phyloP scores from a whole-genome alignment of 2,113 vertebrate genomes.

The Leptobrachium leishanense region DNA sequence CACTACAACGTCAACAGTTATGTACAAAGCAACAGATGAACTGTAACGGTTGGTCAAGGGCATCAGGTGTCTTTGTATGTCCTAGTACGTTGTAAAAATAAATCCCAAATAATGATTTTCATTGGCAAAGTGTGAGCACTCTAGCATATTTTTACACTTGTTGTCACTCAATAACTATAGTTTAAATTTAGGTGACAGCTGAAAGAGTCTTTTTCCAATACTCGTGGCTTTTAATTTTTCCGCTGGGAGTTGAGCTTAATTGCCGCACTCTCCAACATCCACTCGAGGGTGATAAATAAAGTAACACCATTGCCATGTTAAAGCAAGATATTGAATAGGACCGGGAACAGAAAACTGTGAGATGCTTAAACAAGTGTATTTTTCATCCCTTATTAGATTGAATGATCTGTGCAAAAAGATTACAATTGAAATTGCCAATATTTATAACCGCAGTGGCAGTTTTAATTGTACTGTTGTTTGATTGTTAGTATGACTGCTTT shows the following conservation, averaged over 20 bases:
- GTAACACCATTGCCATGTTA: too few species aligned
- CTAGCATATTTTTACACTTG: slow-evolving; percentile 3
- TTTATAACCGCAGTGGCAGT: too few species aligned
- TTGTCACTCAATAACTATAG: slow-evolving; percentile 1
- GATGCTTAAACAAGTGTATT: too few species aligned
- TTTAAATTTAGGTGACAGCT: neutral
- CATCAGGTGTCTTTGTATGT: neutral
- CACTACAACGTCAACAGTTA: neutral
- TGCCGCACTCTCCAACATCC: neutral
- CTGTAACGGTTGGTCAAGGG: neutral
- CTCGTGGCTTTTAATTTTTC: slow-evolving; percentile 10
- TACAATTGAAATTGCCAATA: too few species aligned
- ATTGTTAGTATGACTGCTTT: too few species aligned
- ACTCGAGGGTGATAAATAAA: neutral
- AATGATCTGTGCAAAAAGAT: too few species aligned
- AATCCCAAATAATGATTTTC: slow-evolving; percentile 2
- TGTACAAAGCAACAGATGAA: neutral
- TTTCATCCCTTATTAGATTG: too few species aligned
- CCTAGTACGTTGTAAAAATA: neutral
- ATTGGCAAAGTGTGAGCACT: slow-evolving; percentile 4
- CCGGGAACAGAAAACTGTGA: too few species aligned
- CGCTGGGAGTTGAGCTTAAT: neutral
- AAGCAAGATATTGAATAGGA: too few species aligned
- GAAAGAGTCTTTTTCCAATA: neutral
- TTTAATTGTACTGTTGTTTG: too few species aligned